phyloP scores from a whole-genome alignment of 1,140 invertebrate species.

The Pseudobourletiella spinata region DNA sequence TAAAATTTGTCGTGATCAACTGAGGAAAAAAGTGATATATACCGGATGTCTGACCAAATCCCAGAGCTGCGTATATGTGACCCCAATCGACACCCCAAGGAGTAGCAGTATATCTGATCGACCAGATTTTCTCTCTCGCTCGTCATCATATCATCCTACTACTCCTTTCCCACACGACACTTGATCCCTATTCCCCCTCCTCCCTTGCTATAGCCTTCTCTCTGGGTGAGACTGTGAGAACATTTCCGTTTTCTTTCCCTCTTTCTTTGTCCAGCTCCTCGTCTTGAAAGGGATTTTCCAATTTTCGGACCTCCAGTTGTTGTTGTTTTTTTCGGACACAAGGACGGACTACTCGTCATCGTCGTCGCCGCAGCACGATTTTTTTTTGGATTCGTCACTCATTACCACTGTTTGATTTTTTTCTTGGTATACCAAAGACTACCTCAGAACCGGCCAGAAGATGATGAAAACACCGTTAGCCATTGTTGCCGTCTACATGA shows the following conservation, averaged over 20 bases:
- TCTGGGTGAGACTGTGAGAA: too few relatives aligned
- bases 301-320: background rate
- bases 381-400: too few relatives aligned
- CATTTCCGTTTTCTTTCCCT: background rate
- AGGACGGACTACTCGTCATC: too few relatives aligned
- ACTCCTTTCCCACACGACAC: too few relatives aligned
- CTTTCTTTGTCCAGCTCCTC: background rate
- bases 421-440: background rate
- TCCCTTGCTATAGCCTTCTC: background rate
- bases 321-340: background rate
- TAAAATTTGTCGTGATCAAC: background rate
- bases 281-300: background rate
- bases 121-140: background rate
- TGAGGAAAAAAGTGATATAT: background rate
- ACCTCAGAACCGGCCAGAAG: slow-evolving; percentile 18
- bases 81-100: background rate
- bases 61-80: background rate
- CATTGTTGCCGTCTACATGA: slow-evolving; percentile 27
- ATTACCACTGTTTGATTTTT: too few relatives aligned
- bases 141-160: too few relatives aligned
- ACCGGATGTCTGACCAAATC: background rate
- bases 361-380: too few relatives aligned
- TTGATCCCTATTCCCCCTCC: too few relatives aligned
- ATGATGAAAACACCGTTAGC: slow-evolving; percentile 36
- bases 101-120: background rate